phyloP scores from a whole-genome alignment of 1,140 invertebrate species.

The Meloidogyne floridensis region DNA sequence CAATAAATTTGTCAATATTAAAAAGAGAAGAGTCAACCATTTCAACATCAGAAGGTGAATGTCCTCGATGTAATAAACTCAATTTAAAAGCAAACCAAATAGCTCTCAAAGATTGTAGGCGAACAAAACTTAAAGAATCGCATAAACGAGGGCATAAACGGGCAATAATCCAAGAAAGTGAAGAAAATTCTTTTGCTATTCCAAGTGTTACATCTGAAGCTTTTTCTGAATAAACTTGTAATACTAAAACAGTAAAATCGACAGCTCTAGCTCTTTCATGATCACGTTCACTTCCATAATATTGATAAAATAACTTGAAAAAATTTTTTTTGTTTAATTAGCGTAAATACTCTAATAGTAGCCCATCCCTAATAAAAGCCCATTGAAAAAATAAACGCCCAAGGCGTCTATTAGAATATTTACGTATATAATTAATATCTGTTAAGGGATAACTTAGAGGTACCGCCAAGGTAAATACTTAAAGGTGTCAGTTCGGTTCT shows the following conservation, averaged over 20 bases:
- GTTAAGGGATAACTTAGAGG: no score
- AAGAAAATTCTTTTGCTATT: constrained; percentile 61
- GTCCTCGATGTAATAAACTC: constrained; percentile 56
- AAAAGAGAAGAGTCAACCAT: constrained; percentile 54
- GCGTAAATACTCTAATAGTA: no score
- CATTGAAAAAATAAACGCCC: no score
- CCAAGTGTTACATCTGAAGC: constrained; percentile 56
- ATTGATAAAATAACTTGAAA: constrained; percentile 55
- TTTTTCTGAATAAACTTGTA: constrained; percentile 58
- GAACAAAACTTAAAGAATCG: constrained; percentile 61
- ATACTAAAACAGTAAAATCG: constrained; percentile 57
- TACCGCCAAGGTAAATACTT: no score
- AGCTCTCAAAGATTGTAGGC: constrained; percentile 45
- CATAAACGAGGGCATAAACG: constrained; percentile 59
- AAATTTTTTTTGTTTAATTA: constrained; percentile 6
- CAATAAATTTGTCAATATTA: constrained; percentile 46
- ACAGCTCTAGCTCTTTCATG: constrained; percentile 59
- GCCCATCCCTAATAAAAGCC: no score
- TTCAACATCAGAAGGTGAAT: constrained; percentile 54
- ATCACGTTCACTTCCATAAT: constrained; percentile 55
- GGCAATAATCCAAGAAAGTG: constrained; percentile 55
- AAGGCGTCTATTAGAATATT: no score
- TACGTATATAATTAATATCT: no score
- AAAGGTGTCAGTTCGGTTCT: no score
- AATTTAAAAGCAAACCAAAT: constrained; percentile 58